Conservation (phyloP, 2,113 vertebrate genomes). For the Bambusicola thoracicus region DNA sequence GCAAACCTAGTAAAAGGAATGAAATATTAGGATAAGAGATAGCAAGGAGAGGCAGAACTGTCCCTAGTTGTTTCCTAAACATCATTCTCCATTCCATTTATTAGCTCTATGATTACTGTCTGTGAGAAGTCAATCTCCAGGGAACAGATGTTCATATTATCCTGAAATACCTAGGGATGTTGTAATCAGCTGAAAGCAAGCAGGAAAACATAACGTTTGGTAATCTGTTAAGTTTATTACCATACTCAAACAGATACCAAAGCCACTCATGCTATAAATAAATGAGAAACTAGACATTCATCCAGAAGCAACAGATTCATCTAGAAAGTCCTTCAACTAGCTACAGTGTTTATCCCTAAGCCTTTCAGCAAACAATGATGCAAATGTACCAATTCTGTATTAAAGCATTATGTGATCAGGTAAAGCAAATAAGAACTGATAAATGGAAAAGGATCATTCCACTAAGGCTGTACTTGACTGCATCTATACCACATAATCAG, state of each 20-base stretch:
- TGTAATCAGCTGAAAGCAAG: neutral
- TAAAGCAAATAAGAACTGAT: neutral
- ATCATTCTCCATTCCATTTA: neutral
- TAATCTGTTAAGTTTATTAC: neutral
- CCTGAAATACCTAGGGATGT: neutral
- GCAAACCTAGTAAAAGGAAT: neutral
- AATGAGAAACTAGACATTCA: neutral
- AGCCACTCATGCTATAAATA: neutral
- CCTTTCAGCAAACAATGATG: neutral
- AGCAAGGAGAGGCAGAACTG: neutral
- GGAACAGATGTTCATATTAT: neutral
- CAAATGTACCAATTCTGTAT: neutral
- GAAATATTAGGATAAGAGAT: neutral
- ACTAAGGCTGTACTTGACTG: neutral
- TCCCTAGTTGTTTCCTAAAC: neutral
- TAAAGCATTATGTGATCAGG: neutral
- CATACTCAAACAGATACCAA: neutral
- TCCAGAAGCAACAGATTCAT: neutral
- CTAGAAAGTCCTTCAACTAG: neutral
- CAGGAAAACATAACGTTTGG: neutral
- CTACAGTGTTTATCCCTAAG: neutral
- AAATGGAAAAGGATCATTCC: neutral
- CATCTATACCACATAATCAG: neutral
- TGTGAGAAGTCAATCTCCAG: neutral
- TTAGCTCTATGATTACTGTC: neutral